These are phyloP conservation scores for Sinonovacula constricta DNA, from an alignment of 1,140 invertebrate genomes.

Conservation along the genomic window DNA sequence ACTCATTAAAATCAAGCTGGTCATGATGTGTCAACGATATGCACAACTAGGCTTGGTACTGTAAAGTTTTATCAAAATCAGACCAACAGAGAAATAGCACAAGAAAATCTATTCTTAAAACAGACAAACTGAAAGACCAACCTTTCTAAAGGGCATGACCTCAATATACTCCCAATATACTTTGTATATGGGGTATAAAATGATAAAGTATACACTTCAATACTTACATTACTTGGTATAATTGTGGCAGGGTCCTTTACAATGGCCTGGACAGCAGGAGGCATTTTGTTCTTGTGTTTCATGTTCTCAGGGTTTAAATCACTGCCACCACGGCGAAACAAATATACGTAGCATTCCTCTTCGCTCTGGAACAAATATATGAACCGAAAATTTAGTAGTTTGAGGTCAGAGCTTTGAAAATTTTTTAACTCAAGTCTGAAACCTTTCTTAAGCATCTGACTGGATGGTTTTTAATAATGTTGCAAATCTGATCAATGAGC, in stretches of 20 bases:
- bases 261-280: constrained; percentile 74
- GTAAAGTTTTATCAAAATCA: too few species aligned
- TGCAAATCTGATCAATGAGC: too few species aligned
- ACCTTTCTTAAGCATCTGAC: too few species aligned
- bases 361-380: constrained; percentile 67
- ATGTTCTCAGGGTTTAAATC: constrained; percentile 18
- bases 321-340: constrained; percentile 72
- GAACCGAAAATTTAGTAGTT: too few species aligned
- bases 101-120: background rate
- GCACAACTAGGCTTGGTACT: too few species aligned
- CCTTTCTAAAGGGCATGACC: background rate
- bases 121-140: background rate
- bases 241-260: constrained; percentile 64
- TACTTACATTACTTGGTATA: constrained; percentile 61
- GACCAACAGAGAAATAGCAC: constrained; percentile 23
- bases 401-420: too few species aligned
- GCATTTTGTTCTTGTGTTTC: constrained; percentile 63
- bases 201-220: too few species aligned
- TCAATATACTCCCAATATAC: background rate
- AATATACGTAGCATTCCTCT: constrained; percentile 76
- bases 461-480: too few species aligned
- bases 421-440: too few species aligned
- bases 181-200: too few species aligned
- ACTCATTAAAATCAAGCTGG: too few species aligned
- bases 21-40: too few species aligned